phyloP scores from a whole-genome alignment of 2,113 vertebrate species.

The Charina bottae region DNA sequence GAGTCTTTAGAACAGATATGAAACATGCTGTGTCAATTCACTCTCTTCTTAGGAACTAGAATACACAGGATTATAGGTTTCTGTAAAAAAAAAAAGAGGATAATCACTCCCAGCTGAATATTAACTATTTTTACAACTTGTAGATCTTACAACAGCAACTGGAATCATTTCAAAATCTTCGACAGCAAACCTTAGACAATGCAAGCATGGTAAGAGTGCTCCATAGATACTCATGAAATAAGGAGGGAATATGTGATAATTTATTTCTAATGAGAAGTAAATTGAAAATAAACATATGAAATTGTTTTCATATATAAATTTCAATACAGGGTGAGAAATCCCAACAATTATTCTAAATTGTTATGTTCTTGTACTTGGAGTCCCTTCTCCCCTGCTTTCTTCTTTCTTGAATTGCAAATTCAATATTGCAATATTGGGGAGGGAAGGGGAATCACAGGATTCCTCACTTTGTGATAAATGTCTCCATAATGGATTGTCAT shows the following conservation, averaged over 20 bases:
- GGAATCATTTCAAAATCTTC: constrained; percentile 68
- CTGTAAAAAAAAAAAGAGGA: neutral
- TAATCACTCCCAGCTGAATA: neutral
- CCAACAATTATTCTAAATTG: neutral
- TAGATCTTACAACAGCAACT: constrained; percentile 69
- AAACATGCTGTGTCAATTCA: neutral
- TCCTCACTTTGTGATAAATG: neutral
- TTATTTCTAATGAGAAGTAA: neutral
- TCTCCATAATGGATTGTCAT: neutral
- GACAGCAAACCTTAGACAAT: constrained; percentile 67
- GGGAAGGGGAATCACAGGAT: neutral
- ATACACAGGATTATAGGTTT: neutral
- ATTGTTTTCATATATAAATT: neutral
- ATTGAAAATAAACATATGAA: neutral
- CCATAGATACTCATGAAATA: constrained; percentile 1
- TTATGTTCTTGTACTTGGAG: neutral
- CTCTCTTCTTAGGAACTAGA: neutral
- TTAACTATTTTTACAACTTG: constrained; percentile 22
- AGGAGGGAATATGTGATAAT: neutral
- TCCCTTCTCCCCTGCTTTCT: neutral
- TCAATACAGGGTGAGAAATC: neutral
- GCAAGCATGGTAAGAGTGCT: constrained; percentile 64
- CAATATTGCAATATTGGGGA: neutral
- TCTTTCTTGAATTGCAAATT: neutral
- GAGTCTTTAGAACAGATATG: neutral